A percentile compares a stretch with the other conserved stretches of the same genome.
Evolutionary conservation across 2,797 vertebrate species (phyloP).

Genomic region (Gymnothorax reevesii): DNA sequence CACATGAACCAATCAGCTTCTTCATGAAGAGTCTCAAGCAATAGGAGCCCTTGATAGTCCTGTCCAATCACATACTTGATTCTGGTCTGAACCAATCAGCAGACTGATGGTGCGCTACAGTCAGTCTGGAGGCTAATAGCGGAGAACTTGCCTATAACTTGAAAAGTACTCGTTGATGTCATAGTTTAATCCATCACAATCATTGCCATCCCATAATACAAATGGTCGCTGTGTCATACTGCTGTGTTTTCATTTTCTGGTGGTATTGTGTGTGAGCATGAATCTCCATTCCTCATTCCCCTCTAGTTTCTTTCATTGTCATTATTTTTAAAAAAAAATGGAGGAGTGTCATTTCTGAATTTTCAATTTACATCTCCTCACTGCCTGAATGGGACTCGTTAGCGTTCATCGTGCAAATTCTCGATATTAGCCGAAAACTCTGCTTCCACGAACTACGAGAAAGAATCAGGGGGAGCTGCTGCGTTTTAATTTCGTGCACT

Average conservation of each 20-base stretch:
- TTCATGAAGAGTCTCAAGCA: neutral
- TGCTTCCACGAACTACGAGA: too few relatives aligned
- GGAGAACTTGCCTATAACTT: neutral
- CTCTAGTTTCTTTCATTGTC: neutral
- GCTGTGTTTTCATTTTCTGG: neutral
- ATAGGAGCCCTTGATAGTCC: neutral
- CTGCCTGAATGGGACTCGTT: too few relatives aligned
- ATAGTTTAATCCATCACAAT: neutral
- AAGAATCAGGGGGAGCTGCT: too few relatives aligned
- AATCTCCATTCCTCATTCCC: neutral
- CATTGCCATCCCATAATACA: neutral
- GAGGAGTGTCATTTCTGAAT: neutral
- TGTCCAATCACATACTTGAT: neutral
- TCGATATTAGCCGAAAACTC: too few relatives aligned
- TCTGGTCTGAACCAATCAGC: neutral
- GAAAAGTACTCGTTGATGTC: neutral
- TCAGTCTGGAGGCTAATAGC: neutral
- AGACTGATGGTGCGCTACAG: neutral
- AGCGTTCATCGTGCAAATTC: too few relatives aligned
- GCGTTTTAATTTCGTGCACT: too few relatives aligned
- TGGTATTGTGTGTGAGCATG: neutral
- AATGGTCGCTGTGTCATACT: neutral
- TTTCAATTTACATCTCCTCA: neutral
- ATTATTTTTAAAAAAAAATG: neutral
- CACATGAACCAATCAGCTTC: neutral